Evolutionary conservation across 2,888 invertebrate species (phyloP).

Genomic region (Synergus japonicus): DNA sequence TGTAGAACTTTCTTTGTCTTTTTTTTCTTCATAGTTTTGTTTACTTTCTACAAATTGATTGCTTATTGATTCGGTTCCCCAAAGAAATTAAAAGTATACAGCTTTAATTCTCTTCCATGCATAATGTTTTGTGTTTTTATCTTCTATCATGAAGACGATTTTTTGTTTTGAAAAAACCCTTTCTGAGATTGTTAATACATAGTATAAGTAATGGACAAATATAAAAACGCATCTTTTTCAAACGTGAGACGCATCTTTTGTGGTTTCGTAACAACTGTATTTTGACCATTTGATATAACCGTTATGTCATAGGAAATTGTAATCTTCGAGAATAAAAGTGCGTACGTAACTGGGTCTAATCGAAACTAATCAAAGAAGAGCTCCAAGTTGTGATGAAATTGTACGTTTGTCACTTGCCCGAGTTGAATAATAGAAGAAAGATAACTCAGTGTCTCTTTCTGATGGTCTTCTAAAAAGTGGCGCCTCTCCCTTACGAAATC

Average conservation of each 20-base stretch:
- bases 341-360: neutral
- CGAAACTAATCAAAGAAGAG: conserved; percentile 22
- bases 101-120: no score
- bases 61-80: no score
- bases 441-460: neutral
- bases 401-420: neutral
- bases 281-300: neutral
- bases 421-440: conserved; percentile 21
- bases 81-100: no score
- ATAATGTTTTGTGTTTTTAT: no score
- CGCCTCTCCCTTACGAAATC: neutral
- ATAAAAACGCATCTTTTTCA: no score
- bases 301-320: conserved; percentile 10
- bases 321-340: conserved; percentile 4
- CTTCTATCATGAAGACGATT: no score
- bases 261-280: neutral
- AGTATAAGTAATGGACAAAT: neutral
- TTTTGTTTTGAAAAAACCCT: no score
- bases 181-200: neutral
- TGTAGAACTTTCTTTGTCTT: neutral
- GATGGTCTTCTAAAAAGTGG: neutral
- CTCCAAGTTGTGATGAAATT: conserved; percentile 1
- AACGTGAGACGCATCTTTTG: neutral
- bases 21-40: neutral
- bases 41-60: neutral